Evolutionary conservation across 2,797 vertebrate genomes (phyloP).

Genomic region (Pangasius mekongensis): DNA sequence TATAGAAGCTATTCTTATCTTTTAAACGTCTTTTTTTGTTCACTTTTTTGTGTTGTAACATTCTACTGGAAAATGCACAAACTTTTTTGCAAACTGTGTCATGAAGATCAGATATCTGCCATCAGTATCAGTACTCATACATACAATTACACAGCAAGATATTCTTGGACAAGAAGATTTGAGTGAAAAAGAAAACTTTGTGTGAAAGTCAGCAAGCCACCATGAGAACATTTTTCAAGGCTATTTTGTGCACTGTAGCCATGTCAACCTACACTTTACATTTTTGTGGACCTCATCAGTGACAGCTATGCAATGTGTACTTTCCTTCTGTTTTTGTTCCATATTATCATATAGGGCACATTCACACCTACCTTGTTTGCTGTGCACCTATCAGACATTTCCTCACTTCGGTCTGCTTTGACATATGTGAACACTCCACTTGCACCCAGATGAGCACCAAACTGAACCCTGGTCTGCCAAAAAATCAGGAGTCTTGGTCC

Average conservation of each 20-base stretch:
- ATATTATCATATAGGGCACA: conserved; percentile 2
- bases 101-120: not conserved
- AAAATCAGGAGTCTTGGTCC: not conserved
- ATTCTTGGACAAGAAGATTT: not conserved
- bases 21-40: not conserved
- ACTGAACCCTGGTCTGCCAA: not conserved
- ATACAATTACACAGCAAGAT: not conserved
- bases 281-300: not conserved
- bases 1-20: not conserved
- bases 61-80: not conserved
- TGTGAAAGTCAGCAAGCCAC: not conserved
- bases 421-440: not conserved
- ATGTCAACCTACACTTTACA: conserved; percentile 4
- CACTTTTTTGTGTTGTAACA: not conserved
- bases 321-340: conserved; percentile 2
- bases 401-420: not conserved
- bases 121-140: not conserved
- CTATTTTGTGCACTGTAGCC: not conserved
- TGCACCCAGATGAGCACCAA: not conserved
- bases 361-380: conserved; percentile 9
- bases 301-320: conserved; percentile 8
- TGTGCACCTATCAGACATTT: not conserved
- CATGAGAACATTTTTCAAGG: not conserved
- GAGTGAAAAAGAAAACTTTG: not conserved
- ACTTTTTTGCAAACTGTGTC: not conserved